Base-by-base conservation (phyloP, 2,797 vertebrate species). In the Mus caroli region DNA sequence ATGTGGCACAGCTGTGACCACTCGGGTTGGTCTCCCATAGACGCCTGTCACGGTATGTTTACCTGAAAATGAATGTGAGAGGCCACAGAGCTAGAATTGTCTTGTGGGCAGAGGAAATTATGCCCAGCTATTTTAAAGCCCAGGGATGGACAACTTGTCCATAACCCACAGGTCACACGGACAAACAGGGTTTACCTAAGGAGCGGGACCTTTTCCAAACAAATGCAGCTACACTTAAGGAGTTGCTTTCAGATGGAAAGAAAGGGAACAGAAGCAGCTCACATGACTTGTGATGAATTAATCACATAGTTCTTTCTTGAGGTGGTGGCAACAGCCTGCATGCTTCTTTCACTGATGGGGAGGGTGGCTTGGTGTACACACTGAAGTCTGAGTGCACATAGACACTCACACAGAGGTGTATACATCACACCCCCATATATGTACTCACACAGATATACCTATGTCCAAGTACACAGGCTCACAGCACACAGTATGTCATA, bases 31-130 rank as follows among this genome's bases (percentile, higher is more conserved):
- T 98, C 98, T 98, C 98, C 98, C 98, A 98, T 98, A 99, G 98
- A 98, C 97, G 98, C 98, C 98, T 98, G 99, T 98, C 98, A 98
- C 98, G 78, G 79, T 94, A 97, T 99, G 99, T 99, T 99, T 99
- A 99, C 99, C 99, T 99, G 99, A 99, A 99, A 99, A 99, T 99
- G 99, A 99, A 99, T 99, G 99, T 99, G 98, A 99, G 99, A 99
- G 99, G 98, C 98, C 97, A 97, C 88, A 97, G 98, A 98, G 99
- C 98, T 97, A 97, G 98, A 98, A 99, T 99, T 98, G 99, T 99
- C 99, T 99, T 99, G 75, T 97, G 96, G 90, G 98, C 97, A 98
- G 98, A 98, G 99, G 98, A 98, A 98, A 99, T 98, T 90, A 98
- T 91, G 97, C 97, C 97, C 95, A 97, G 98, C 98, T 98, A 97